Evolutionary conservation across 2,113 vertebrate genomes (phyloP), one percentile per base, ranked within the genome.

Genomic region (Cinclus mexicanus): DNA sequence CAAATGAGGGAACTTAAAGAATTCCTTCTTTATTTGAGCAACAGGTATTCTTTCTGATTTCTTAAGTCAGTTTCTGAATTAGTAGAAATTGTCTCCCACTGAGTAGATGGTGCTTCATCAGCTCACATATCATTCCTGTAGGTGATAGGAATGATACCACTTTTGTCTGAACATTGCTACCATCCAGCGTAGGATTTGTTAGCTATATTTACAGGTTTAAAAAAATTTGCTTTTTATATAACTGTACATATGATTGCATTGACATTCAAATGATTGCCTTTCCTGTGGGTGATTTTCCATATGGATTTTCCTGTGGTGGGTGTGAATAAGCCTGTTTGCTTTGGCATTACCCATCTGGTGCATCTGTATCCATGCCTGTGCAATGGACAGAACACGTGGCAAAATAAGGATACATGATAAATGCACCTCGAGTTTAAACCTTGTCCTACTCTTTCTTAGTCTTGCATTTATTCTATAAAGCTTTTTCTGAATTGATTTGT

Each of bases 301-400:
- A 57, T 90, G 50, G 39, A 10, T 95, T 81, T 95, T 83, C 63
- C 67, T 92, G 50, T 76, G 50, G 83, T 91, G 88, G 75, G 41
- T 88, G 85, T 83, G 71, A 76, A 65, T 56, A 42, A 92, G 12
- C 20, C 52, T 7, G 3, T 74, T 89, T 67, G 12, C 35, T 82
- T 71, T 56, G 39, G 47, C 39, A 33, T 42, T 83, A 86, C 55
- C 70, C n/a, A 42, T 65, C 59, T 63, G 59, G 35, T 89, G 11
- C 35, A 33, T 72, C 64, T 59, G 7, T 86, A 59, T 35, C 59
- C 55, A 25, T 88, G 50, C 26, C 42, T 1, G 0, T 64, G 46
- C 46, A 56, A 37, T 12, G 65, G 82, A 67, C 67, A 85, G 63
- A 85, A 47, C 33, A 63, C 5, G 3, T 19, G 29, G 20, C 63